These are phyloP conservation scores for Drosophila santomea DNA, from an alignment of 1,140 invertebrate species.

Conservation along the genomic window DNA sequence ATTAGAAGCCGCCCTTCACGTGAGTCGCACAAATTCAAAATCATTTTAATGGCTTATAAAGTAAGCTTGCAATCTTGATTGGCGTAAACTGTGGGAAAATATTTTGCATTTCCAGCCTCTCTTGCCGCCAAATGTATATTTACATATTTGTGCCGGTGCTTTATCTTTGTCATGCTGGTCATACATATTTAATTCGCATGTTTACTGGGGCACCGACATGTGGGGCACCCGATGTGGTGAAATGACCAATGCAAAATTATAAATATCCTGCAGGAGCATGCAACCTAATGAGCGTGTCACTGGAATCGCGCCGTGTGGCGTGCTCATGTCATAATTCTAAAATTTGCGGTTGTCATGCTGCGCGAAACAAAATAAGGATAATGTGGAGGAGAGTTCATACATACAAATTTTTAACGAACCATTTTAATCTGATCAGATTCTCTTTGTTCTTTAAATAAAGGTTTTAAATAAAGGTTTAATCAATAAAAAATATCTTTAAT, in stretches of 20 bases:
- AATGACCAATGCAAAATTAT: constrained; percentile 21
- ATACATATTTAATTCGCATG: constrained; percentile 41
- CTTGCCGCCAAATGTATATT: constrained; percentile 16
- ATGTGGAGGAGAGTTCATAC: constrained; percentile 1
- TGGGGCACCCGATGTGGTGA: constrained; percentile 28
- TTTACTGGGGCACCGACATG: constrained; percentile 28
- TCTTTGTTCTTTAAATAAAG: too few species aligned
- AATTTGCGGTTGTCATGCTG: constrained; percentile 68
- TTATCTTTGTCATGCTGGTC: constrained; percentile 26
- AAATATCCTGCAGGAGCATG: constrained; percentile 4
- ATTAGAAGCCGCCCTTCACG: neutral
- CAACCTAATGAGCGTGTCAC: constrained; percentile 45
- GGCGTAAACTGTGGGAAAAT: constrained; percentile 46
- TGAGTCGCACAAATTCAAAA: neutral
- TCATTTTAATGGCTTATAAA: neutral
- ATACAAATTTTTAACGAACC: neutral
- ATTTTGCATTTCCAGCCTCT: constrained; percentile 16
- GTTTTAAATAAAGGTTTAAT: too few species aligned
- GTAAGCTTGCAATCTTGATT: constrained; percentile 30
- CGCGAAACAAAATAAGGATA: constrained; percentile 49
- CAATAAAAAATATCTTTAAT: too few species aligned
- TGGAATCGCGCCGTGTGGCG: constrained; percentile 17
- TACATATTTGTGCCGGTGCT: constrained; percentile 11
- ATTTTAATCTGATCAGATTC: neutral
- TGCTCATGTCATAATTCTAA: constrained; percentile 74